phyloP scores from a whole-genome alignment of 2,888 invertebrate genomes.

The Agrilus cyanescens region DNA sequence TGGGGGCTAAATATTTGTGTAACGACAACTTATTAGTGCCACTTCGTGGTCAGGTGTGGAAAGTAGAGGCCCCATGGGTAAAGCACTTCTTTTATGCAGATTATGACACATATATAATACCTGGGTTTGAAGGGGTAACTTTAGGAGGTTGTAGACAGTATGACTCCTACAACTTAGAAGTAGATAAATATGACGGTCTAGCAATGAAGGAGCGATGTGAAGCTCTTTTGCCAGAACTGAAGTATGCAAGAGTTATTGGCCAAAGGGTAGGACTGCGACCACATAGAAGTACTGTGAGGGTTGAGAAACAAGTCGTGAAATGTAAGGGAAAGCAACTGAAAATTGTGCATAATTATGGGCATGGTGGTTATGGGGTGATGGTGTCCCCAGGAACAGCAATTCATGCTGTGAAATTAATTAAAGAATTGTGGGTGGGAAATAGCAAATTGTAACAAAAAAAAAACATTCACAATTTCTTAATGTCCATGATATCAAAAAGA shows the following conservation, averaged over 20 bases:
- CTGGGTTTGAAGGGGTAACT: conserved; percentile 60
- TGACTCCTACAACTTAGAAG: conserved; percentile 56
- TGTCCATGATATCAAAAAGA: too few species aligned
- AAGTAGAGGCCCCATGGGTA: conserved; percentile 77
- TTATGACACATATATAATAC: conserved; percentile 75
- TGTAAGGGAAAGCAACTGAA: conserved; percentile 37
- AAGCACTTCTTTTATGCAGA: conserved; percentile 82
- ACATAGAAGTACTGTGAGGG: conserved; percentile 58
- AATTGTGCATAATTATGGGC: conserved; percentile 90
- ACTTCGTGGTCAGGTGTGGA: conserved; percentile 72
- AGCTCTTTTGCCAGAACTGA: conserved; percentile 58
- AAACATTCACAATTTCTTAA: neutral
- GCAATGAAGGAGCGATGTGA: conserved; percentile 71
- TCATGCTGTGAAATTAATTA: conserved; percentile 58
- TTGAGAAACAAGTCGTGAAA: conserved; percentile 50
- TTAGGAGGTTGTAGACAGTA: conserved; percentile 79
- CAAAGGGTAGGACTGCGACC: conserved; percentile 75
- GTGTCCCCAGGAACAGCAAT: conserved; percentile 79
- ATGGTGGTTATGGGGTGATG: conserved; percentile 87
- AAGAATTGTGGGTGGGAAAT: conserved; percentile 38
- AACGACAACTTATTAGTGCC: conserved; percentile 64
- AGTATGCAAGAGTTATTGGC: conserved; percentile 43
- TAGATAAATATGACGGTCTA: conserved; percentile 60
- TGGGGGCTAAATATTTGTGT: conserved; percentile 69
- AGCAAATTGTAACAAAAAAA: conserved; percentile 24